phyloP scores from a whole-genome alignment of 2,888 invertebrate genomes.

The Cheilosia vulpina region DNA sequence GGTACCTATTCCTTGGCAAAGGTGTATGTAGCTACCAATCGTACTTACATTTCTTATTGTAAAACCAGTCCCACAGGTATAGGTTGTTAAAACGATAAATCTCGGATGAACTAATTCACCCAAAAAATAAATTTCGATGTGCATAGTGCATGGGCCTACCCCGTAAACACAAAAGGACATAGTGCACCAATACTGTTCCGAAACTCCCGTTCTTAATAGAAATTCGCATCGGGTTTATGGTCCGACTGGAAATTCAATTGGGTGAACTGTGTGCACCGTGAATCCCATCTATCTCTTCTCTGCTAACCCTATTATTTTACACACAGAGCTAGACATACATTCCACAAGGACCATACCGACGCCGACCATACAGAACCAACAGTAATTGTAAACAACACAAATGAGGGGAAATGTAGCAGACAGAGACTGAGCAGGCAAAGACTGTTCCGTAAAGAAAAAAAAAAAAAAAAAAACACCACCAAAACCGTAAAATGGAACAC shows the following conservation, averaged over 20 bases:
- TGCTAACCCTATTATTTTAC: not conserved
- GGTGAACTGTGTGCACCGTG: no score
- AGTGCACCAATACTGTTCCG: no score
- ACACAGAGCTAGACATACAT: not conserved
- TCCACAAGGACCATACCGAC: constrained; percentile 34
- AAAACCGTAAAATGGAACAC: not conserved
- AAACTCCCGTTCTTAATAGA: no score
- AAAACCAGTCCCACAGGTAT: constrained; percentile 55
- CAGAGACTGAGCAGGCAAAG: not conserved
- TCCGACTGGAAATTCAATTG: no score
- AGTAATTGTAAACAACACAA: not conserved
- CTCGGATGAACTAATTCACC: constrained; percentile 44
- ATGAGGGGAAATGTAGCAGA: constrained; percentile 36
- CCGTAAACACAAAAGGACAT: not conserved
- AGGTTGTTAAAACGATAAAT: constrained; percentile 10
- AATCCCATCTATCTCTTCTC: no score
- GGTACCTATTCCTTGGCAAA: no score
- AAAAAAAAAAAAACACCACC: constrained; percentile 9
- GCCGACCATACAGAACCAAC: not conserved
- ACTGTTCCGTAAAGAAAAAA: constrained; percentile 21
- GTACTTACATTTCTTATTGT: constrained; percentile 12
- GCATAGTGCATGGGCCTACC: not conserved
- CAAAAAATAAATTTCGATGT: not conserved
- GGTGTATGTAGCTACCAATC: not conserved
- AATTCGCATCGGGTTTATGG: no score